phyloP scores from a whole-genome alignment of 2,888 invertebrate species.

The Tachystola acroxantha region DNA sequence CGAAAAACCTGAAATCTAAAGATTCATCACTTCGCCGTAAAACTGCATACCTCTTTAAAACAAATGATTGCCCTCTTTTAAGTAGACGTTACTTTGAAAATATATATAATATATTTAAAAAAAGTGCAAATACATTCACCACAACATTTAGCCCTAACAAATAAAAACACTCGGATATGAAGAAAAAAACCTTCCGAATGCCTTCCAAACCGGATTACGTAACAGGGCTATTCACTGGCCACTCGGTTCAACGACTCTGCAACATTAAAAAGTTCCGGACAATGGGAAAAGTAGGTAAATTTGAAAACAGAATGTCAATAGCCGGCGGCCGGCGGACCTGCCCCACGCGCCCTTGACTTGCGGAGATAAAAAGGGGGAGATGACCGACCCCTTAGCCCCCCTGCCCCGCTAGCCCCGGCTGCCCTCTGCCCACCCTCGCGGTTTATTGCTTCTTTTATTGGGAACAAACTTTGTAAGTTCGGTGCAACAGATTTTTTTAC shows the following conservation, averaged over 20 bases:
- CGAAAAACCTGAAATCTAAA: too few relatives aligned
- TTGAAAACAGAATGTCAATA: constrained; percentile 77
- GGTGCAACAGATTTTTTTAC: constrained; percentile 35
- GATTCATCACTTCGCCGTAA: too few relatives aligned
- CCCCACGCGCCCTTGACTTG: constrained; percentile 77
- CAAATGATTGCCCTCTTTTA: too few relatives aligned
- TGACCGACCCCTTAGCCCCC: constrained; percentile 62
- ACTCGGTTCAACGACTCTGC: constrained; percentile 63
- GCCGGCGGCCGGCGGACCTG: constrained; percentile 74
- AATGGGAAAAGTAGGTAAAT: constrained; percentile 74
- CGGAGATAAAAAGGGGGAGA: constrained; percentile 72
- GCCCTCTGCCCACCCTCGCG: constrained; percentile 53
- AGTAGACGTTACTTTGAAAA: too few relatives aligned
- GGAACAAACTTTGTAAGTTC: constrained; percentile 38
- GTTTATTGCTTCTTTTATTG: constrained; percentile 60
- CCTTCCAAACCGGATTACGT: constrained; percentile 31
- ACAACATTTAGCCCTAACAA: too few relatives aligned
- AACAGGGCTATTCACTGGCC: constrained; percentile 49
- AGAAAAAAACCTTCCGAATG: constrained; percentile 14
- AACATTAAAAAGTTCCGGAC: constrained; percentile 73
- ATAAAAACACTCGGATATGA: neutral
- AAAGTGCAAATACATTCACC: too few relatives aligned
- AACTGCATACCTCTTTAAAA: too few relatives aligned
- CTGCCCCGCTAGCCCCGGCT: constrained; percentile 23
- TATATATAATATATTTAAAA: too few relatives aligned